Conservation (phyloP, 2,113 vertebrate species). For the Plestiodon gilberti region DNA sequence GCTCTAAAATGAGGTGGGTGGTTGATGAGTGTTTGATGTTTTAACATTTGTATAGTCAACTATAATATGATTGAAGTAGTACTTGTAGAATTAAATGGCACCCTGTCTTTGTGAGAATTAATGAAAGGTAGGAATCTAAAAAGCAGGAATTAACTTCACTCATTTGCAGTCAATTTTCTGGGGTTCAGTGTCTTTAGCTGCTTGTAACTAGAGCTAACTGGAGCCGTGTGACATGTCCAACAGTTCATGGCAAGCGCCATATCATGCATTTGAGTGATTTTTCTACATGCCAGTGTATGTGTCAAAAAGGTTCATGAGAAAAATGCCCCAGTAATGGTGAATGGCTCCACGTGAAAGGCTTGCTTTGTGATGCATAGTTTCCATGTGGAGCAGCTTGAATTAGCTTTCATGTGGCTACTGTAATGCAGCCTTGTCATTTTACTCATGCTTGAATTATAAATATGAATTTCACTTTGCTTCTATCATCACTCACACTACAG, state of each 20-base stretch:
- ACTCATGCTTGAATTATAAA: neutral
- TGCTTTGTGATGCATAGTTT: neutral
- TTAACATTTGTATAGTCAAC: constrained; percentile 20
- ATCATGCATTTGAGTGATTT: neutral
- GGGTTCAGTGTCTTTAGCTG: neutral
- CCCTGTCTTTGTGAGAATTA: constrained; percentile 18
- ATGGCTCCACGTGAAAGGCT: neutral
- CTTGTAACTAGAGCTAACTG: neutral
- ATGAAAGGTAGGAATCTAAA: constrained; percentile 11
- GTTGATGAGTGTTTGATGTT: neutral
- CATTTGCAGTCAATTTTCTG: neutral
- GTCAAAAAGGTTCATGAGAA: neutral
- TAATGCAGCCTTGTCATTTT: neutral
- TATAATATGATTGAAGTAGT: constrained; percentile 1
- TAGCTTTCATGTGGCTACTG: neutral
- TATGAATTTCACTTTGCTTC: neutral
- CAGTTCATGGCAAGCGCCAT: neutral
- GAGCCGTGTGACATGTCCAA: neutral
- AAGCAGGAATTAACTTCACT: constrained; percentile 65
- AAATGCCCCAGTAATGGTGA: neutral
- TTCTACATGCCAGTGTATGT: neutral
- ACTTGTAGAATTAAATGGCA: constrained; percentile 8
- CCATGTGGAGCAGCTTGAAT: neutral
- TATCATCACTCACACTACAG: neutral
- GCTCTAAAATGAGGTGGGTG: constrained; percentile 27